Evolutionary conservation across 2,797 vertebrate genomes (phyloP).

Genomic region (Aulostomus chinensis): DNA sequence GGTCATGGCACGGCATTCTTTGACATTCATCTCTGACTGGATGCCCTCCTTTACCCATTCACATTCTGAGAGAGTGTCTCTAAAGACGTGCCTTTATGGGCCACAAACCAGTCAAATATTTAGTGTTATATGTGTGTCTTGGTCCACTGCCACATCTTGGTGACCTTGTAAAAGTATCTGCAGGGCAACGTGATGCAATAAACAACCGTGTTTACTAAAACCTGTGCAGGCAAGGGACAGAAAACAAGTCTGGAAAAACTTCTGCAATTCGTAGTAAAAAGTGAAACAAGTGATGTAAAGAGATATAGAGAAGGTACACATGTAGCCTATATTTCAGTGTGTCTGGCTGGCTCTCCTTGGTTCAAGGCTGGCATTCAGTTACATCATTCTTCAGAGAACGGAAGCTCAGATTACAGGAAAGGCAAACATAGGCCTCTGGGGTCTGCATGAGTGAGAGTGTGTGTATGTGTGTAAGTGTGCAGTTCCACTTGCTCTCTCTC

Average conservation of each 20-base stretch:
- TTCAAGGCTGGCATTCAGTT: constrained; percentile 78
- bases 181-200: constrained; percentile 78
- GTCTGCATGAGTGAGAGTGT: constrained; percentile 22
- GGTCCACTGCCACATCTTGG: constrained; percentile 69
- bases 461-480: constrained; percentile 17
- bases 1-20: background rate
- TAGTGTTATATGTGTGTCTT: constrained; percentile 64
- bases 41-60: no score
- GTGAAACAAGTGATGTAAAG: constrained; percentile 49
- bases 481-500: constrained; percentile 37
- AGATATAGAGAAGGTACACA: constrained; percentile 28
- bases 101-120: constrained; percentile 49
- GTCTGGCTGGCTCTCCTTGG: constrained; percentile 58
- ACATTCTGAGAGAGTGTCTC: no score
- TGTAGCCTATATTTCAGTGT: constrained; percentile 32
- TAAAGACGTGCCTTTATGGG: no score
- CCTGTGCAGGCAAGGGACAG: constrained; percentile 5
- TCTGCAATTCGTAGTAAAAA: constrained; percentile 49
- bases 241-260: background rate
- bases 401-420: constrained; percentile 86
- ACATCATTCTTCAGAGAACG: constrained; percentile 82
- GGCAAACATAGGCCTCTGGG: constrained; percentile 69
- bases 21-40: background rate
- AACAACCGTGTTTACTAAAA: constrained; percentile 55
- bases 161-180: constrained; percentile 80